Base-by-base conservation (phyloP, 2,888 invertebrate genomes). In the Archaeoteleia sp. region DNA sequence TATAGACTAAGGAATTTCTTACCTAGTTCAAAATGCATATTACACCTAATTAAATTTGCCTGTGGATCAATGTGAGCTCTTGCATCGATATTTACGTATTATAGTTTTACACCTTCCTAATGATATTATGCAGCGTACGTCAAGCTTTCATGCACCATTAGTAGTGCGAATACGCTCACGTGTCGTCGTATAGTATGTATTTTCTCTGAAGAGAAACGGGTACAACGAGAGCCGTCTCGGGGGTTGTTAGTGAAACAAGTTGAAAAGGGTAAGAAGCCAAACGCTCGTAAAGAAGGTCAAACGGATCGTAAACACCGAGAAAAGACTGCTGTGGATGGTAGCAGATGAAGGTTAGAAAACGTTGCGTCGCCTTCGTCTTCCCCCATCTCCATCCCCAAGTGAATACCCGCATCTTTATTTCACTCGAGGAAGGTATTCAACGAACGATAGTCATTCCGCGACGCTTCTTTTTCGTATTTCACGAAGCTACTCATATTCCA, bases 231-330 rank as follows among this genome's bases (percentile, higher is more conserved):
- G 54, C 49, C 70, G 70, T 71, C 71, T 70, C 67, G 74, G 71
- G 73, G 75, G 75, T 79, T 79, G 76, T 82, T 79, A 75, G 72
- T 72, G 69, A 75, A 72, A 77, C 74, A 72, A 74, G 72, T 72
- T 74, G 75, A 75, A 80, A 78, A 74, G 75, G 73, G 77, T 78
- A 78, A 76, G 76, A 76, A 78, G 77, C 72, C 74, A 77, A 78
- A 77, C 67, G 77, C 66, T 81, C 82, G 77, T 80, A 78, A 81
- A 81, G 75, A 80, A 78, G 79, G 76, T 79, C 78, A 79, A 77
- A 76, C 74, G 70, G 77, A 71, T 81, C 80, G 80, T 81, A 81
- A 81, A 79, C 72, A 78, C 68, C 49, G 71, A 69, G 73, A 71
- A 75, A 76, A 73, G 71, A 74, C 75, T 62, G 65, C 67, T 51